Conservation (phyloP, 2,113 vertebrate species). For the Orcinus orca region DNA sequence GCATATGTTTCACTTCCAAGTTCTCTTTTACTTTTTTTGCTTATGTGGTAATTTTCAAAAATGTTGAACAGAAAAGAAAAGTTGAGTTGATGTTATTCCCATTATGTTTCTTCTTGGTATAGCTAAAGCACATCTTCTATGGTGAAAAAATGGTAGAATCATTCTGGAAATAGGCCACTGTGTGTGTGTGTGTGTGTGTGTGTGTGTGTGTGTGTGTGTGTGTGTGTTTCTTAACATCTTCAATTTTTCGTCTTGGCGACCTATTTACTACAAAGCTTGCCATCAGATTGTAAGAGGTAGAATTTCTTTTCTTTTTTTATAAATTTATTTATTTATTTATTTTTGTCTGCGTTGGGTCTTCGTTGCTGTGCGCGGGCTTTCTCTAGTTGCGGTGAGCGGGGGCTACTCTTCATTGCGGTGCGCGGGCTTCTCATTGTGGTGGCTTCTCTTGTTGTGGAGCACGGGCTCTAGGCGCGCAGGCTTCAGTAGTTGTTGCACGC, state of each 20-base stretch:
- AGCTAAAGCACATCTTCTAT: neutral
- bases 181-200: neutral
- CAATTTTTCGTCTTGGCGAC: neutral
- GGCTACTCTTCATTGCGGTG: too few species aligned
- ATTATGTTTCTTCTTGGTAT: neutral
- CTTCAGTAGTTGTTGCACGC: too few species aligned
- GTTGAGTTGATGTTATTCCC: neutral
- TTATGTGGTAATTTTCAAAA: conserved; percentile 78
- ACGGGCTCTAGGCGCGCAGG: too few species aligned
- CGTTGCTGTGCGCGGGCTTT: too few species aligned
- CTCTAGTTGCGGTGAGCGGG: too few species aligned
- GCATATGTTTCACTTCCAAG: conserved; percentile 84
- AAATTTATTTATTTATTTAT: neutral
- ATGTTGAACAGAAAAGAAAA: conserved; percentile 16
- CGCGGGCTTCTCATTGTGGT: too few species aligned
- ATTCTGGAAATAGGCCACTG: neutral
- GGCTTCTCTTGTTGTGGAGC: too few species aligned
- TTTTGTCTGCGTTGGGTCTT: too few species aligned
- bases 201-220: neutral
- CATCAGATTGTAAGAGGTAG: neutral
- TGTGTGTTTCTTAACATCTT: neutral
- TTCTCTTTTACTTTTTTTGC: conserved; percentile 78
- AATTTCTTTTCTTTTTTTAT: neutral
- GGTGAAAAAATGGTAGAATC: neutral
- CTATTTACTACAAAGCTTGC: neutral